Conservation (phyloP, 2,888 invertebrate genomes). For the Alloscopus bannaensis region DNA sequence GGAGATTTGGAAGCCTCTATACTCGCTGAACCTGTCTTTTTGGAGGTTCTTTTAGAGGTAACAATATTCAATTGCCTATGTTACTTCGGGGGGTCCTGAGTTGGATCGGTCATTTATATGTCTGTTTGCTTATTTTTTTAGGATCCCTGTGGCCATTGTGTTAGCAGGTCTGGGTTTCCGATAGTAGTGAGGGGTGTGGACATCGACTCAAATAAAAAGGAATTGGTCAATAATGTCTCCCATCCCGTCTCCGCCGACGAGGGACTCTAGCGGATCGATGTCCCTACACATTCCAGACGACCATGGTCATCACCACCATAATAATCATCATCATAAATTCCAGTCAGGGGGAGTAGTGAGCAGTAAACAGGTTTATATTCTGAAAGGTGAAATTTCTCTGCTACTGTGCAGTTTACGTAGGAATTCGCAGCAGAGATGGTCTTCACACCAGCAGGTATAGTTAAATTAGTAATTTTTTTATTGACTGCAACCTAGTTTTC, state of each 20-base stretch:
- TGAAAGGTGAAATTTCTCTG: slow-evolving; percentile 71
- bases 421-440: slow-evolving; percentile 70
- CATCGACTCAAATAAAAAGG: too few species aligned
- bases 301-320: slow-evolving; percentile 33
- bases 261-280: slow-evolving; percentile 44
- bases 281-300: slow-evolving; percentile 36
- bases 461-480: background rate
- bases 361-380: slow-evolving; percentile 60
- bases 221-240: background rate
- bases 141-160: too few species aligned
- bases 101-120: too few species aligned
- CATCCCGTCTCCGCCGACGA: slow-evolving; percentile 8
- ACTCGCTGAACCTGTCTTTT: too few species aligned
- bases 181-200: too few species aligned
- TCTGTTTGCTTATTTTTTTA: too few species aligned
- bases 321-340: slow-evolving; percentile 9
- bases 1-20: too few species aligned
- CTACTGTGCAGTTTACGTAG: slow-evolving; percentile 67
- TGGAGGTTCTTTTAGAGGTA: too few species aligned
- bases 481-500: too few species aligned
- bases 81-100: too few species aligned
- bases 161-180: too few species aligned
- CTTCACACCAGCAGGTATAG: slow-evolving; percentile 67
- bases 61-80: too few species aligned
- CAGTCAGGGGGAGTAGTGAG: slow-evolving; percentile 18